phyloP scores from a whole-genome alignment of 53 echinoderm and acorn worm genomes.

The Antedon mediterranea region DNA sequence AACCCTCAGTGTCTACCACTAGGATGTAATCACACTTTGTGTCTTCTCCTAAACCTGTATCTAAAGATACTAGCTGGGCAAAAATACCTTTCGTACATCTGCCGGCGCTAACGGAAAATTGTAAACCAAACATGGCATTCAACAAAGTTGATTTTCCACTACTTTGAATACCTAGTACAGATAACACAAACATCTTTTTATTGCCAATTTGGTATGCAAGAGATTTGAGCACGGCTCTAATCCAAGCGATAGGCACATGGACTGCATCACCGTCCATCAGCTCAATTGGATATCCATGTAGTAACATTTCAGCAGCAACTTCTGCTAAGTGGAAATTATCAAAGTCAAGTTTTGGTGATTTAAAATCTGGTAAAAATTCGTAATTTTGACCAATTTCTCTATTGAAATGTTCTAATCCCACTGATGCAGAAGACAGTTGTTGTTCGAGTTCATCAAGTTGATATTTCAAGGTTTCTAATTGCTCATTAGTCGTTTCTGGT shows the following conservation, averaged over 20 bases:
- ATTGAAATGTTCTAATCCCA: conserved; percentile 27
- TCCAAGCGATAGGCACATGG: conserved; percentile 12
- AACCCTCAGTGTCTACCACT: conserved; percentile 22
- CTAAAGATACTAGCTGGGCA: conserved; percentile 8
- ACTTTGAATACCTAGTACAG: conserved; percentile 20
- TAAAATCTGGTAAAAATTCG: not conserved
- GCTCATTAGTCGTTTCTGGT: no score
- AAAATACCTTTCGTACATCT: conserved; percentile 25
- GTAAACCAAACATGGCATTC: conserved; percentile 9
- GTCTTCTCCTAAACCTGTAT: conserved; percentile 3
- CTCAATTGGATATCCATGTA: conserved; percentile 11
- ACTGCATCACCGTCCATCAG: conserved; percentile 20
- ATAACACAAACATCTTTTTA: conserved; percentile 6
- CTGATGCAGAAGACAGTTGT: conserved; percentile 7
- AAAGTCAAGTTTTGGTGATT: not conserved
- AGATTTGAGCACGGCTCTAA: not conserved
- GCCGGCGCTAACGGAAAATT: conserved; percentile 16
- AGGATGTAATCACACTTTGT: conserved; percentile 9
- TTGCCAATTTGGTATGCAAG: not conserved
- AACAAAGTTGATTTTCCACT: conserved; percentile 26
- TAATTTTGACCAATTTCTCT: conserved; percentile 22
- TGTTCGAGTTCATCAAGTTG: conserved; percentile 20
- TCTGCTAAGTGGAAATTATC: conserved; percentile 3
- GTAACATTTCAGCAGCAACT: conserved; percentile 13
- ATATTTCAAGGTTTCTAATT: not conserved